phyloP scores from a whole-genome alignment of 2,888 invertebrate genomes.

The Sinohyriopsis cumingii region DNA sequence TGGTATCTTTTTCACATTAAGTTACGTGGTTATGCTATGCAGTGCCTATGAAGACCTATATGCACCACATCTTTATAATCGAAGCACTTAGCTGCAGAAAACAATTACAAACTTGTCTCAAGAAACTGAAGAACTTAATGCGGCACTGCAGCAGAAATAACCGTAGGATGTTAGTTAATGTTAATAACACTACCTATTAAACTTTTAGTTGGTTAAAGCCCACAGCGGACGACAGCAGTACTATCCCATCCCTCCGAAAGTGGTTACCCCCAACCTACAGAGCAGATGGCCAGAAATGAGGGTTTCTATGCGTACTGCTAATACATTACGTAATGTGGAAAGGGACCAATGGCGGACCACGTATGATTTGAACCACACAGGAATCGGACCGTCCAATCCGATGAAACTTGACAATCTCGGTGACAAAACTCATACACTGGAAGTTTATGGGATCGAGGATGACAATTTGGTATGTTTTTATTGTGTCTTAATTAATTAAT shows the following conservation, averaged over 20 bases:
- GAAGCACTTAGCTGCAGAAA: no score
- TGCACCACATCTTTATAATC: no score
- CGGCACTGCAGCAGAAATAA: no score
- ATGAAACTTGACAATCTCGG: constrained; percentile 64
- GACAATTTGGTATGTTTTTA: constrained; percentile 56
- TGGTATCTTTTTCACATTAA: no score
- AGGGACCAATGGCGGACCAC: constrained; percentile 67
- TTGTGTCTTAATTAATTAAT: background rate
- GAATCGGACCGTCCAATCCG: constrained; percentile 64
- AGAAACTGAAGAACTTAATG: no score
- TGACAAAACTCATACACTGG: constrained; percentile 50
- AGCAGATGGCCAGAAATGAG: constrained; percentile 48
- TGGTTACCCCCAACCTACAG: constrained; percentile 62
- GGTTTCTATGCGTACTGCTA: constrained; percentile 54
- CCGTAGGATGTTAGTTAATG: no score
- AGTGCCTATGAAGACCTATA: no score
- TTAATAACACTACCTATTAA: no score
- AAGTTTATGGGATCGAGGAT: constrained; percentile 50
- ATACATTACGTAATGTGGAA: constrained; percentile 65
- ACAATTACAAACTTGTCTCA: no score
- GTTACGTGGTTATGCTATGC: no score
- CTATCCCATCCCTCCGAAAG: constrained; percentile 66
- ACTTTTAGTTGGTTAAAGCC: constrained; percentile 55
- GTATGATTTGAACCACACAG: constrained; percentile 63
- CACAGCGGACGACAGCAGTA: constrained; percentile 57